Base-by-base conservation (phyloP, 1,140 invertebrate genomes). In the Drosophila santomea region DNA sequence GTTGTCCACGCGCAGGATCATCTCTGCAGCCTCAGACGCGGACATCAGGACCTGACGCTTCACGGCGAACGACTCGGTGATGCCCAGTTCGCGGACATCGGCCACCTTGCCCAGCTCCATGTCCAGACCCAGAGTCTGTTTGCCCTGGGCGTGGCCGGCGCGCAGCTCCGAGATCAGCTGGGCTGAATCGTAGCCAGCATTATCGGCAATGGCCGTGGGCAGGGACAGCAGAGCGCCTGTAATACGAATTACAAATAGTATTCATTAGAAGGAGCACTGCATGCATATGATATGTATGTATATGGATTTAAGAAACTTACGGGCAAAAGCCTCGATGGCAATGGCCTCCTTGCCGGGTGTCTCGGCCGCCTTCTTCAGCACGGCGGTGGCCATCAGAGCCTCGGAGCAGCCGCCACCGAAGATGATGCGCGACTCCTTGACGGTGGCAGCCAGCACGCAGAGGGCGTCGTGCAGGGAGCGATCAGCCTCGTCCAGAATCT, bases 401-500 rank as follows among this genome's bases (percentile, higher is more conserved):
- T 99, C 99, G 74, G 97, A 96, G 91, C 97, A 97, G 73, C 96
- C 98, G 93, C 98, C 98, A 28, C 98, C 98, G 91, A 95, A 98
- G 7, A 99, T 96, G 56, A 98, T 96, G 78, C 96, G 95, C 0
- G 97, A 96, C 92, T 99, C 98, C 76, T 97, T 97, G 0, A 99
- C 98, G 20, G 99, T 99, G 48, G 98, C 97, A 0, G 97, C 95
- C 20, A 99, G 94, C 0, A 99, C 99, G 93, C 99, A 99, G 0
- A 99, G 94, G 3, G 99, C 99, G 93, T 99, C 99, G 90, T 99
- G 99, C 5, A 99, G 93, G 1, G 99, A 99, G 45, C 99, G 95
- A 80, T 99, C 98, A 2, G 99, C 99, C 93, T 99, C 99, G 88
- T 99, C 99, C 11, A 99, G 95, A 86, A 99, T 99, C 93, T 99